A percentile compares a stretch with the other conserved stretches of the same genome.
These are phyloP conservation scores for Fulica atra DNA, from an alignment of 2,113 vertebrate species.

Conservation along the genomic window DNA sequence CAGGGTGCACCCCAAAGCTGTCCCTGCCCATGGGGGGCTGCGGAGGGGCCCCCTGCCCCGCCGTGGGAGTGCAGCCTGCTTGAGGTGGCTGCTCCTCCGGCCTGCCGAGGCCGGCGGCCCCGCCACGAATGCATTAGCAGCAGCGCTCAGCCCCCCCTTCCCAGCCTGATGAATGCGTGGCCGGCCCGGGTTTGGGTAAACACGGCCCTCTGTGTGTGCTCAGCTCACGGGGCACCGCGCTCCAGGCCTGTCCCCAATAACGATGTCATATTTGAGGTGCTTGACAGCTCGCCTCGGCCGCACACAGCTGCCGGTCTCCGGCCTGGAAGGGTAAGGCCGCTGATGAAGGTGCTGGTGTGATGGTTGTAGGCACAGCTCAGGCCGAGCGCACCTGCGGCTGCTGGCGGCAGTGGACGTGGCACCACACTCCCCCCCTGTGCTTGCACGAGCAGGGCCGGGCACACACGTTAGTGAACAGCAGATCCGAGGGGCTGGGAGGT, in stretches of 20 bases:
- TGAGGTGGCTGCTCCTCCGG: neutral
- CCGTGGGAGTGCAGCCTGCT: too few relatives aligned
- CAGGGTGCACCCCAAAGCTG: neutral
- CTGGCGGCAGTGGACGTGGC: neutral
- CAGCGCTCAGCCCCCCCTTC: neutral
- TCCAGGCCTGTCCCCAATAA: neutral
- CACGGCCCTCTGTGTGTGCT: neutral
- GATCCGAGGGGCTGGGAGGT: rapidly evolving
- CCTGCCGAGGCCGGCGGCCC: neutral
- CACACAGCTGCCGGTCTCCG: neutral
- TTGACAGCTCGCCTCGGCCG: neutral
- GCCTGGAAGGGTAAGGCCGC: neutral
- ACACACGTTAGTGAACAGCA: neutral
- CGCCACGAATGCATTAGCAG: neutral
- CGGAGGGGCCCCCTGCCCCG: neutral
- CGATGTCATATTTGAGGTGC: neutral
- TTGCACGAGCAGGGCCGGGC: neutral
- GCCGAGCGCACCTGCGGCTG: neutral
- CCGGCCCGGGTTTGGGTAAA: neutral
- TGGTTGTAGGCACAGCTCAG: too few relatives aligned
- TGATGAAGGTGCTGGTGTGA: neutral
- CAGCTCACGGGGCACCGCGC: neutral
- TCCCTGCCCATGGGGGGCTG: neutral
- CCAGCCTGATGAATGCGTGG: neutral
- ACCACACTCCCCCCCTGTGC: neutral